Evolutionary conservation across 2,888 invertebrate species (phyloP).

Genomic region (Coenonympha arcania): DNA sequence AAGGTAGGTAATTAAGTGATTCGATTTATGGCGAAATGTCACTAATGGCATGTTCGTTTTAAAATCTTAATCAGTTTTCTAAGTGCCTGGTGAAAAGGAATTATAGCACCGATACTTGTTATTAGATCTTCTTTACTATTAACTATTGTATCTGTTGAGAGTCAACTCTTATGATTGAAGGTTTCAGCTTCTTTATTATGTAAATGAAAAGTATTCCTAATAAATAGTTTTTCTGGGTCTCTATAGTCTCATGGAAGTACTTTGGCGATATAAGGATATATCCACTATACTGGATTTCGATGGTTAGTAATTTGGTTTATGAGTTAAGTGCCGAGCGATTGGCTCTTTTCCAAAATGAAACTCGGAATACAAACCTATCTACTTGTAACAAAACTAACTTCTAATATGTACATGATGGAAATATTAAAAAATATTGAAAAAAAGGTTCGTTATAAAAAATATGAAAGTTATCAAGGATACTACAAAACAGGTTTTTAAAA

Average conservation of each 20-base stretch:
- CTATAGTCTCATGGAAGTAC: constrained; percentile 27
- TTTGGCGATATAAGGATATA: constrained; percentile 32
- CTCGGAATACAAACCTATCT: constrained; percentile 27
- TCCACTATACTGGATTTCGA: constrained; percentile 27
- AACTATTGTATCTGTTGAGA: constrained; percentile 8
- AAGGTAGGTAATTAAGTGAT: not conserved
- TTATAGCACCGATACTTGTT: constrained; percentile 17
- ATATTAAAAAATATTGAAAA: constrained; percentile 31
- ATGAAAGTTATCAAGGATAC: constrained; percentile 19
- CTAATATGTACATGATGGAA: constrained; percentile 66
- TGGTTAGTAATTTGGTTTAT: constrained; percentile 30
- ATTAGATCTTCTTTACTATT: constrained; percentile 1
- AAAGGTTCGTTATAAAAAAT: constrained; percentile 17
- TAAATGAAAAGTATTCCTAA: constrained; percentile 6
- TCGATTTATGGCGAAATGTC: constrained; percentile 1
- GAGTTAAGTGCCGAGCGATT: constrained; percentile 19
- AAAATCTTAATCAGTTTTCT: constrained; percentile 2
- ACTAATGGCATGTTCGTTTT: not conserved
- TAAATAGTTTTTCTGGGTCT: constrained; percentile 17
- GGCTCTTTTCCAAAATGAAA: constrained; percentile 21
- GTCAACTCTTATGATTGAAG: constrained; percentile 2
- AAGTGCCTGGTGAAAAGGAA: constrained; percentile 13
- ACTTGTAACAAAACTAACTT: constrained; percentile 48
- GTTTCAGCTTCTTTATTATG: not conserved
- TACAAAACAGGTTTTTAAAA: constrained; percentile 23